phyloP scores from a whole-genome alignment of 2,797 vertebrate genomes.

The Eulemur albifrons region DNA sequence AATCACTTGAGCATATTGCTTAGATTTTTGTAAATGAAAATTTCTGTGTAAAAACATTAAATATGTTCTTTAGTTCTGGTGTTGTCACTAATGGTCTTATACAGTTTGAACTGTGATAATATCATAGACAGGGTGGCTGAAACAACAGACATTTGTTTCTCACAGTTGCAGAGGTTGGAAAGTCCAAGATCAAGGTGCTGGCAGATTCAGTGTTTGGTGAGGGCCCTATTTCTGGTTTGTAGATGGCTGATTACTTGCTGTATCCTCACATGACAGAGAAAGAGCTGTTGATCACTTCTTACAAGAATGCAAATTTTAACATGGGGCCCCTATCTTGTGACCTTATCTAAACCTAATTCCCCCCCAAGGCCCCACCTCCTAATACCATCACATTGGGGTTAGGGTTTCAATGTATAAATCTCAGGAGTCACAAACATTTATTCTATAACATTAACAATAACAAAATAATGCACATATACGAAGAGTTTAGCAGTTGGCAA shows the following conservation, averaged over 20 bases:
- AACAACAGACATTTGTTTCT: background rate
- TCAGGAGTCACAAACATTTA: background rate
- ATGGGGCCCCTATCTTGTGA: background rate
- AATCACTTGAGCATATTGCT: background rate
- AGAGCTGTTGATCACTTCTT: background rate
- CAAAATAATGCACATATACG: background rate
- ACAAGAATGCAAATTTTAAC: background rate
- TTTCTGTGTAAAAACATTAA: background rate
- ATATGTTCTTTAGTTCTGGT: background rate
- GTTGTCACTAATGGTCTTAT: background rate
- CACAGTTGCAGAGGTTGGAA: background rate
- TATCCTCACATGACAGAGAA: background rate
- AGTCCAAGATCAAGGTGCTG: background rate
- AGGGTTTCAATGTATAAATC: background rate
- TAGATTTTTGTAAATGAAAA: background rate
- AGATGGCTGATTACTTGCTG: background rate
- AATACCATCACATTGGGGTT: background rate
- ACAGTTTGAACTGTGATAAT: background rate
- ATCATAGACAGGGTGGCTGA: background rate
- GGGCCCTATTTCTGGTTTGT: background rate
- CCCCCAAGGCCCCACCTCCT: background rate
- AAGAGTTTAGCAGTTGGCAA: background rate
- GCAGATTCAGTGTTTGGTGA: background rate
- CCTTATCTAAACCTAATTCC: background rate
- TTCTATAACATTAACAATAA: background rate